Percentiles rank a stretch among this genome's conserved stretches.
phyloP scores from a whole-genome alignment of 2,797 vertebrate genomes.

The Characodon lateralis region DNA sequence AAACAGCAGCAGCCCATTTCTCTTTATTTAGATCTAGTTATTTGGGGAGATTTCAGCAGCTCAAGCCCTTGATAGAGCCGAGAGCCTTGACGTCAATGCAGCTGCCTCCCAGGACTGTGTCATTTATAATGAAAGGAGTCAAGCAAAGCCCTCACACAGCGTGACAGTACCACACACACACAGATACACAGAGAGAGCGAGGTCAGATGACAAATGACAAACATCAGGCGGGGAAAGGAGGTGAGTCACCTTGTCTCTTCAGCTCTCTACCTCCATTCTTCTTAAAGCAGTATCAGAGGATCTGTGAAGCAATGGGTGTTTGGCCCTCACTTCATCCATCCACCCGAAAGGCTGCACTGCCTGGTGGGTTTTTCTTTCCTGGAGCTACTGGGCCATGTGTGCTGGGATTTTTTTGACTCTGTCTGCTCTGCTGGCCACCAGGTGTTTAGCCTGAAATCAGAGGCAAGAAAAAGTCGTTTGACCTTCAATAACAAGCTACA shows the following conservation, averaged over 20 bases:
- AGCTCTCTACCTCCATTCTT: neutral
- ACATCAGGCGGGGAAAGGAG: constrained; percentile 46
- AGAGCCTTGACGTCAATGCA: constrained; percentile 77
- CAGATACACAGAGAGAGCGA: constrained; percentile 31
- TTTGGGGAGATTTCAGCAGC: constrained; percentile 63
- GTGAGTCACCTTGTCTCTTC: constrained; percentile 53
- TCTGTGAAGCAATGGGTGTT: constrained; percentile 8
- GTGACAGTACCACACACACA: constrained; percentile 19
- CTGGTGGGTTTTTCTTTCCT: constrained; percentile 14
- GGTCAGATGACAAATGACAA: constrained; percentile 70
- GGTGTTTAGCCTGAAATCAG: constrained; percentile 24
- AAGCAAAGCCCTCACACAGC: constrained; percentile 63
- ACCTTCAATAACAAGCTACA: constrained; percentile 37
- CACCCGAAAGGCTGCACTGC: constrained; percentile 35
- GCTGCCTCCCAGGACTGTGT: constrained; percentile 77
- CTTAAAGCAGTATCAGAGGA: neutral
- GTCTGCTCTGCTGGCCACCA: constrained; percentile 63
- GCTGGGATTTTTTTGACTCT: constrained; percentile 58
- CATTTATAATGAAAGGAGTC: constrained; percentile 77
- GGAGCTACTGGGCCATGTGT: constrained; percentile 54
- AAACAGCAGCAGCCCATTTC: constrained; percentile 58
- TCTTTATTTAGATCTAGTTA: constrained; percentile 65
- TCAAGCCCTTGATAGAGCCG: constrained; percentile 55
- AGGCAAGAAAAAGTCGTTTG: constrained; percentile 32
- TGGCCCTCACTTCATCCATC: constrained; percentile 27